Evolutionary conservation across 2,888 invertebrate genomes (phyloP).

Genomic region (Stictocephala bisonia): DNA sequence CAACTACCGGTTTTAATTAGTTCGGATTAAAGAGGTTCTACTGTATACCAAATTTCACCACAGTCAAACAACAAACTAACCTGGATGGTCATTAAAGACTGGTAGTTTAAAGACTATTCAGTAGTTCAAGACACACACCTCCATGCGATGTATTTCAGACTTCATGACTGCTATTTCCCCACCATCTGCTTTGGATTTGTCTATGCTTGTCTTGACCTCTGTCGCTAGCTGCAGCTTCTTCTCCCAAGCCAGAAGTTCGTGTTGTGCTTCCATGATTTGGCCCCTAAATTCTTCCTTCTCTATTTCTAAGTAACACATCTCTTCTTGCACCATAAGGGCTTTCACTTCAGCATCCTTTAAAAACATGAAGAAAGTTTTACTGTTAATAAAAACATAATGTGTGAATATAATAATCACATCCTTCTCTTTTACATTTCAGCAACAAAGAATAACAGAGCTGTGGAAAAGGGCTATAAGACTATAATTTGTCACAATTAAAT

Average conservation of each 20-base stretch:
- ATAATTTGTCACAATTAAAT: too few species aligned
- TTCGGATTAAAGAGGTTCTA: too few species aligned
- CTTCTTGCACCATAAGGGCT: slow-evolving; percentile 74
- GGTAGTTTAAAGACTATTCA: too few species aligned
- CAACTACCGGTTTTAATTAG: too few species aligned
- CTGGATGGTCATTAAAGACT: too few species aligned
- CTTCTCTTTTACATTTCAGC: too few species aligned
- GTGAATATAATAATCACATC: too few species aligned
- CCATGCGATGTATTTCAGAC: slow-evolving; percentile 86
- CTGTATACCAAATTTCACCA: neutral
- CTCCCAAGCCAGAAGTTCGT: slow-evolving; percentile 83
- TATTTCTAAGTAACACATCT: slow-evolving; percentile 73
- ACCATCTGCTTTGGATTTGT: slow-evolving; percentile 72
- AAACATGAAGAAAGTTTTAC: too few species aligned
- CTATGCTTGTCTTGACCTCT: slow-evolving; percentile 77
- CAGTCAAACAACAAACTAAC: neutral
- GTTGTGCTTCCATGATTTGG: slow-evolving; percentile 72
- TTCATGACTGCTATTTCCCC: slow-evolving; percentile 83
- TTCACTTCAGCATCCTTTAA: slow-evolving; percentile 75
- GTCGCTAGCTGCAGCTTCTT: slow-evolving; percentile 78
- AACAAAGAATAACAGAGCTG: too few species aligned
- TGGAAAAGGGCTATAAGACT: too few species aligned
- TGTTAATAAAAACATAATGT: too few species aligned
- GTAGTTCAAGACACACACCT: too few species aligned
- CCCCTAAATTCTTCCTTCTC: slow-evolving; percentile 75